Base-by-base conservation (phyloP, 2,113 vertebrate genomes). In the Equus quagga region DNA sequence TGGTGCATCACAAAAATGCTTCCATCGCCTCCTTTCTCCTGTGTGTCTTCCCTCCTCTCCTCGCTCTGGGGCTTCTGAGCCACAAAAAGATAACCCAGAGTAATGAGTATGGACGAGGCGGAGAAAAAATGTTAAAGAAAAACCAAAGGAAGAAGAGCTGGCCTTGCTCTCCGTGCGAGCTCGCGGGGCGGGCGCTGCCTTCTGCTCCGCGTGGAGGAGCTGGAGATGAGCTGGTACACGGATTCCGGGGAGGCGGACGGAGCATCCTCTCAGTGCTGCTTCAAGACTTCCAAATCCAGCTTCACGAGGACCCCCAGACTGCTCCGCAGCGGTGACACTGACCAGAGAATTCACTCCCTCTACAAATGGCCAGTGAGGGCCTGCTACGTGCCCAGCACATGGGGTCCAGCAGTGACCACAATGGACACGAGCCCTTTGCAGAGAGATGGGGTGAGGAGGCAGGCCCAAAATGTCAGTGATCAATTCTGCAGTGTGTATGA, bases 101-200 rank as follows among this genome's bases (percentile, higher is more conserved):
- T 31, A 51, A 70, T 2, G 33, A 49, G 60, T 17, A 73, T 60
- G 73, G 51, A 60, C 51, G 7, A 60, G 62, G 62, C 21, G 49
- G 36, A 49, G 24, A 11, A 65, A 54, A 44, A 21, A 58, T 44
- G 4, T 26, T 36, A 19, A 76, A 36, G 44, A 31, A 54, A 79
- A 64, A 78, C 28, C 13, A 36, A 36, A 83, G 36, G 6, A 54
- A 78, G 14, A 33, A 65, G 70, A 79, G 36, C 11, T 28, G 67
- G 24, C 49, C 26, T 1, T 1, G 4, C 23, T 17, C 15, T 70
- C 36, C 8, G 28, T 8, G 23, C 1, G 1, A 4, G 36, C 82
- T 58, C 8, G 0, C 36, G 5, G 80, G 46, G 28, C 33, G 31
- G 69, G 80, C 24, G 1, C 6, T 5, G 69, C 33, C 41, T 33